Evolutionary conservation across 2,113 vertebrate species (phyloP).

Genomic region (Peromyscus polionotus): DNA sequence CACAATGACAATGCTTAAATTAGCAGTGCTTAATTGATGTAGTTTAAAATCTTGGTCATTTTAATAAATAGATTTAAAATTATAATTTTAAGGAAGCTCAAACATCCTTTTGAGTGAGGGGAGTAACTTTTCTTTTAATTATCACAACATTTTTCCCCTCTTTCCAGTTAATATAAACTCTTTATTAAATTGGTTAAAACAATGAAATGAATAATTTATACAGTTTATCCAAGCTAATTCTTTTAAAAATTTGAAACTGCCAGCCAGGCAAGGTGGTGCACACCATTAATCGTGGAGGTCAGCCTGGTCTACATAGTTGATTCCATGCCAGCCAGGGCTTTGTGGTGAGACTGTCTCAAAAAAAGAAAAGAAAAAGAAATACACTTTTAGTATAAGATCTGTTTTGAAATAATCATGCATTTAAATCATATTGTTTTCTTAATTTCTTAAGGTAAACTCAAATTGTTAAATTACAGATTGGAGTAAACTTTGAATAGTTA

Average conservation of each 20-base stretch:
- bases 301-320: not conserved
- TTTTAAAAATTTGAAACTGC: not conserved
- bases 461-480: not conserved
- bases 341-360: not conserved
- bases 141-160: not conserved
- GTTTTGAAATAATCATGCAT: not conserved
- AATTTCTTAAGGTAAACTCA: not conserved
- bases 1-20: too few species aligned
- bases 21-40: not conserved
- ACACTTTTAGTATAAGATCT: not conserved
- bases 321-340: not conserved
- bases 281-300: not conserved
- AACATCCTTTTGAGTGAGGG: not conserved
- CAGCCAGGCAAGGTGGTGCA: not conserved
- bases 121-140: not conserved
- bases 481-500: not conserved
- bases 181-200: constrained; percentile 2
- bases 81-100: not conserved
- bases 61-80: not conserved
- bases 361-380: not conserved
- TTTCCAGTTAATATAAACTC: not conserved
- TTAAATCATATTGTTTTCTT: not conserved
- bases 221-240: not conserved
- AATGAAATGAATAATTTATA: not conserved
- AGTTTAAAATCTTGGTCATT: not conserved